Percentiles rank a stretch among this genome's conserved stretches.
phyloP scores from a whole-genome alignment of 1,140 invertebrate genomes.

The Drosophila pruinosa region DNA sequence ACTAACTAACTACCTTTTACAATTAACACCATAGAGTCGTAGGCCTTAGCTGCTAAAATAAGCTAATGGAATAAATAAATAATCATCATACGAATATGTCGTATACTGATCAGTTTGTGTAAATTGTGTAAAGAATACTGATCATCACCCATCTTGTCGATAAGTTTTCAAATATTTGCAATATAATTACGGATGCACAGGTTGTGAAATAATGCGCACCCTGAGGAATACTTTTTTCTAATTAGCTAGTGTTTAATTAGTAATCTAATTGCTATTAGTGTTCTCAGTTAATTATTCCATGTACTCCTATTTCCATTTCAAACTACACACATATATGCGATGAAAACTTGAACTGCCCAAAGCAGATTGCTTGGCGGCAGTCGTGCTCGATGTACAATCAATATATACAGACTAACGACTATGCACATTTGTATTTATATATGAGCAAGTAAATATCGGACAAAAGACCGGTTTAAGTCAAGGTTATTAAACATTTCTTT shows the following conservation, averaged over 20 bases:
- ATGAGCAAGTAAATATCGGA: neutral
- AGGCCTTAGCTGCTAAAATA: too few species aligned
- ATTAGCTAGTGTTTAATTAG: neutral
- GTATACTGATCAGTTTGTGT: too few species aligned
- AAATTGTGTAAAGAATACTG: too few species aligned
- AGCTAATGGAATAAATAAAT: too few species aligned
- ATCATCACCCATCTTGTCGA: too few species aligned
- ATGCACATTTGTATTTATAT: neutral
- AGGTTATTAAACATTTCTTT: slow-evolving; percentile 64
- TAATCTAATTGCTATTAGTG: neutral
- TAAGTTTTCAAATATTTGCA: too few species aligned
- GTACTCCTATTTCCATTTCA: neutral
- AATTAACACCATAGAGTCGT: too few species aligned
- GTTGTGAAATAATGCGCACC: neutral
- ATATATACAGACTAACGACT: too few species aligned
- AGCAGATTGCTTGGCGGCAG: neutral
- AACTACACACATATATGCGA: neutral
- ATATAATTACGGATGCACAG: neutral
- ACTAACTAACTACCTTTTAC: too few species aligned
- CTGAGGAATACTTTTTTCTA: neutral
- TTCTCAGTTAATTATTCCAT: neutral
- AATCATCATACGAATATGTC: too few species aligned
- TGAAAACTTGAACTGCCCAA: neutral
- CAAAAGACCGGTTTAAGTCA: slow-evolving; percentile 57
- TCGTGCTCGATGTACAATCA: neutral